Percentiles rank a stretch among this genome's conserved stretches.
Evolutionary conservation across 23 tunicate genomes (phyloP).

Genomic region (Styela plicata): DNA sequence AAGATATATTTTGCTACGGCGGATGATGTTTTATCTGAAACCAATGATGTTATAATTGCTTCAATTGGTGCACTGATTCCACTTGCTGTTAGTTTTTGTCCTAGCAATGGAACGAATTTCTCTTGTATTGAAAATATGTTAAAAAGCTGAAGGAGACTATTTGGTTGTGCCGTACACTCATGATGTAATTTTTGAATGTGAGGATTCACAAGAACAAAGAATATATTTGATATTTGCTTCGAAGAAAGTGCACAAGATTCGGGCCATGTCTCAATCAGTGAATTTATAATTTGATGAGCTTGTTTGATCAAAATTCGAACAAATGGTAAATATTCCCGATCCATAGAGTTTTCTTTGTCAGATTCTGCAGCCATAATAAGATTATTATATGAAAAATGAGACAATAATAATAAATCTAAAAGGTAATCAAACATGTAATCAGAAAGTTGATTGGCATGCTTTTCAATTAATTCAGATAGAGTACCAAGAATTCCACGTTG

Average conservation of each 20-base stretch:
- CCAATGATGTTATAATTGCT: conserved; percentile 2
- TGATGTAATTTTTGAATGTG: conserved; percentile 52
- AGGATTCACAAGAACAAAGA: conserved; percentile 40
- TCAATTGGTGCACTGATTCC: background rate
- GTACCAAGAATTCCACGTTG: conserved; percentile 66
- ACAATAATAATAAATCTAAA: background rate
- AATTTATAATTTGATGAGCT: background rate
- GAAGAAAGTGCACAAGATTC: background rate
- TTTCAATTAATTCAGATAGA: conserved; percentile 34
- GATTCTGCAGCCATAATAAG: background rate
- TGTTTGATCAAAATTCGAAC: conserved; percentile 2
- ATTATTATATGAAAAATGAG: conserved; percentile 2
- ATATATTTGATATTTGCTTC: conserved; percentile 33
- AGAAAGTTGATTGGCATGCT: conserved; percentile 25
- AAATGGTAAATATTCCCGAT: background rate
- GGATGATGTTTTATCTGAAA: conserved; percentile 16
- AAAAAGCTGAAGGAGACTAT: conserved; percentile 43
- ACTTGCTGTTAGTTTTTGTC: background rate
- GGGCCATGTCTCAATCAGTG: conserved; percentile 49
- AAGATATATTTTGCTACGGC: conserved; percentile 37
- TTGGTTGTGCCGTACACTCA: conserved; percentile 62
- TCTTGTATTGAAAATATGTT: conserved; percentile 31
- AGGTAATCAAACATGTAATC: conserved; percentile 11
- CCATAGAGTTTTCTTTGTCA: background rate
- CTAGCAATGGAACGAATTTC: conserved; percentile 33